These are phyloP conservation scores for Campodea augens DNA, from an alignment of 1,140 invertebrate genomes.

Conservation along the genomic window DNA sequence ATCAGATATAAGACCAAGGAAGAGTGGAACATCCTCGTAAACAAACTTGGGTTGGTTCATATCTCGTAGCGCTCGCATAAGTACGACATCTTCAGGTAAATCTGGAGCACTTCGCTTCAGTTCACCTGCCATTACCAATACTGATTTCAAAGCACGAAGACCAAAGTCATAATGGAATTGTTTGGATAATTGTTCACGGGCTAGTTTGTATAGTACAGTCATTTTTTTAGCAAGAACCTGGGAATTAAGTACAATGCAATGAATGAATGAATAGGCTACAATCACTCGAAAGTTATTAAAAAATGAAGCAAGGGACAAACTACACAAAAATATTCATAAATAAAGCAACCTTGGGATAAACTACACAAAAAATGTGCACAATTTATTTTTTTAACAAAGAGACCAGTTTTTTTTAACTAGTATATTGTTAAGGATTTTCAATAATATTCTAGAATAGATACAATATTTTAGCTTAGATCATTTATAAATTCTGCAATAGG, in stretches of 20 bases:
- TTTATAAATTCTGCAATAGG: too few species aligned
- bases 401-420: too few species aligned
- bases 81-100: slow-evolving; percentile 58
- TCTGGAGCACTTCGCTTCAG: slow-evolving; percentile 55
- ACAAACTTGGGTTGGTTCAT: slow-evolving; percentile 87
- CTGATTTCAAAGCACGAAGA: slow-evolving; percentile 66
- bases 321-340: slow-evolving; percentile 8
- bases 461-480: too few species aligned
- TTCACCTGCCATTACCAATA: slow-evolving; percentile 72
- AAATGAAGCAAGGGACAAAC: slow-evolving; percentile 2
- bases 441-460: too few species aligned
- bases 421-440: too few species aligned
- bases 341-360: too few species aligned
- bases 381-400: background rate
- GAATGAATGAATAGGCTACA: slow-evolving; percentile 20
- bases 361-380: slow-evolving; percentile 7
- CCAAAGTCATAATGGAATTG: slow-evolving; percentile 89
- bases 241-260: slow-evolving; percentile 7
- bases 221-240: slow-evolving; percentile 74
- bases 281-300: slow-evolving; percentile 1
- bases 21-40: slow-evolving; percentile 72
- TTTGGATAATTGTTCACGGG: slow-evolving; percentile 68
- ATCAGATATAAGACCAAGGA: slow-evolving; percentile 68
- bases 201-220: slow-evolving; percentile 69
- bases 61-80: slow-evolving; percentile 73